Evolutionary conservation across 2,797 vertebrate genomes (phyloP).

Genomic region (Poecile montanus): DNA sequence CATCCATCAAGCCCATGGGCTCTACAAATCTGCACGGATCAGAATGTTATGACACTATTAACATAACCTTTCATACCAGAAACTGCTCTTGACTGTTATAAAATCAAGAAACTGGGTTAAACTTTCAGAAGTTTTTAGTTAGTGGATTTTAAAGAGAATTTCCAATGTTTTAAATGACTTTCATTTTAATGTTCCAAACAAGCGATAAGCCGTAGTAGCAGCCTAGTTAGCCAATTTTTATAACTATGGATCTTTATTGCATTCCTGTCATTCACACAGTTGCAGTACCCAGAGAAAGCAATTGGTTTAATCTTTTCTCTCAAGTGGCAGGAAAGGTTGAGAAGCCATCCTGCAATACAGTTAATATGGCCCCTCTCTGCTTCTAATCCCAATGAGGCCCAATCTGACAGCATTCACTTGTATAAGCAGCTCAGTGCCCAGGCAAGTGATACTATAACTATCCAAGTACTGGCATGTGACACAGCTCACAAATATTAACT

Average conservation of each 20-base stretch:
- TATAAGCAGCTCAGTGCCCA: background rate
- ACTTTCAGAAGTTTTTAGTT: background rate
- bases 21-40: background rate
- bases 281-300: background rate
- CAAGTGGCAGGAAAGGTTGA: background rate
- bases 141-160: background rate
- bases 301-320: background rate
- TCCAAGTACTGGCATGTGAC: background rate
- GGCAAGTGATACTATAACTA: background rate
- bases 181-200: background rate
- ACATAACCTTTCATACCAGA: background rate
- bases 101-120: background rate
- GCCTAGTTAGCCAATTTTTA: background rate
- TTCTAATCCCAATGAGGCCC: background rate
- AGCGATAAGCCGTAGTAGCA: background rate
- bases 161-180: background rate
- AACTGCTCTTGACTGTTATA: background rate
- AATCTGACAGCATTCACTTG: background rate
- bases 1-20: background rate
- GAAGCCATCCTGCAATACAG: background rate
- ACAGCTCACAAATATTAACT: background rate
- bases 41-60: background rate
- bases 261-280: background rate
- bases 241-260: background rate
- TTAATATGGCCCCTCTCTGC: background rate